Conservation (phyloP, 2,797 vertebrate species). For the Bufotes viridis region DNA sequence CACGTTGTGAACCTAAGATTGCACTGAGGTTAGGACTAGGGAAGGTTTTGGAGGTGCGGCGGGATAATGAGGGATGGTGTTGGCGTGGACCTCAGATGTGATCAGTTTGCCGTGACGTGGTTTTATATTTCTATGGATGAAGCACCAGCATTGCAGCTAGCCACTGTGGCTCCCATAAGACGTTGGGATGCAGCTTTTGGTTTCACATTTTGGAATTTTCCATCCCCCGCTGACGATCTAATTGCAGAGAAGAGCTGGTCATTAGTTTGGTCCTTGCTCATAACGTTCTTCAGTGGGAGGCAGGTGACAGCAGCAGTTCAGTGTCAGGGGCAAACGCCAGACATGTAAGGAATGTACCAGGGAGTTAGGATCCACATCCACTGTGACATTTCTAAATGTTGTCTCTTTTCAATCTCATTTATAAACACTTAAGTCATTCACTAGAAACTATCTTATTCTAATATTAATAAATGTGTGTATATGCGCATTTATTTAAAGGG, state of each 20-base stretch:
- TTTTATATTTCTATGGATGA: background rate
- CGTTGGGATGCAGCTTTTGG: background rate
- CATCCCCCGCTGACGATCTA: background rate
- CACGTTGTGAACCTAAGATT: too few relatives aligned
- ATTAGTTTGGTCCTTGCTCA: background rate
- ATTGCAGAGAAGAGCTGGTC: constrained; percentile 4
- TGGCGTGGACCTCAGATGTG: too few relatives aligned
- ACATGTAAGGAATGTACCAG: background rate
- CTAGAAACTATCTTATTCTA: background rate
- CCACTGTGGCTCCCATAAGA: background rate
- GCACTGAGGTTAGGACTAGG: too few relatives aligned
- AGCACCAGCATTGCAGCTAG: background rate
- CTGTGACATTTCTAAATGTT: background rate
- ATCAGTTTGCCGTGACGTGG: background rate
- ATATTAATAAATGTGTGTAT: background rate
- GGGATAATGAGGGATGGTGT: too few relatives aligned
- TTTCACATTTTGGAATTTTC: background rate
- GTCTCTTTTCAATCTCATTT: background rate
- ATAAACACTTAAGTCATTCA: background rate
- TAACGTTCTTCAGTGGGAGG: background rate
- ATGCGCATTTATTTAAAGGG: background rate
- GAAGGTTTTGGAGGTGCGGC: too few relatives aligned
- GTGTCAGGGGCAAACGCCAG: background rate
- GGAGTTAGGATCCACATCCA: too few relatives aligned
- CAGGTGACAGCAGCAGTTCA: background rate